Evolutionary conservation across 2,888 invertebrate genomes (phyloP).

Genomic region (Polyommatus icarus): DNA sequence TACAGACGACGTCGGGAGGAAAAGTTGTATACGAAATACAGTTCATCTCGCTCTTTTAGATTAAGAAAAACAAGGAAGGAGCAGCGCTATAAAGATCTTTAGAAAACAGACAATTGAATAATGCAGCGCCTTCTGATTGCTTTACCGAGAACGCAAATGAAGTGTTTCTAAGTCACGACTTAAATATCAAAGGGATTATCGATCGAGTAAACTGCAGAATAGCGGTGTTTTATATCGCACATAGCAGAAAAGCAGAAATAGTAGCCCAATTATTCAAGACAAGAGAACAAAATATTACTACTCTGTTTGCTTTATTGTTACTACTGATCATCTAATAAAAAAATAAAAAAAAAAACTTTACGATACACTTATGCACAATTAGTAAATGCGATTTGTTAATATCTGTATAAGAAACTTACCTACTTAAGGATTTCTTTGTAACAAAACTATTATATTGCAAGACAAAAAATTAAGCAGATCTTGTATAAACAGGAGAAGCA

Average conservation of each 20-base stretch:
- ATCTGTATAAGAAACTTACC: not conserved
- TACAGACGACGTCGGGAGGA: constrained; percentile 51
- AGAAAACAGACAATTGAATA: constrained; percentile 47
- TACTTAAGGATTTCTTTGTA: not conserved
- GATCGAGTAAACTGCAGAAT: not conserved
- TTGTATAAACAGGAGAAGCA: constrained; percentile 25
- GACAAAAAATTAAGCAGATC: constrained; percentile 15
- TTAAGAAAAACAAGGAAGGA: constrained; percentile 33
- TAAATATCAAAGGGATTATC: constrained; percentile 13
- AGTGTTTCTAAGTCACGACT: constrained; percentile 41
- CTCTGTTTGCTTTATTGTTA: too few relatives aligned
- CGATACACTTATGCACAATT: not conserved
- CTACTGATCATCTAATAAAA: too few relatives aligned
- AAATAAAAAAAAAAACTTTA: not conserved
- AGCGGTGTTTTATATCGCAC: not conserved
- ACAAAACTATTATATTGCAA: constrained; percentile 10
- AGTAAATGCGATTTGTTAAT: not conserved
- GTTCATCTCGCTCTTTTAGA: constrained; percentile 36
- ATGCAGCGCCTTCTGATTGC: constrained; percentile 53
- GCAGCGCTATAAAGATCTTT: constrained; percentile 43
- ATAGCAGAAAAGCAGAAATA: too few relatives aligned
- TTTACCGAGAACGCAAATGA: constrained; percentile 47
- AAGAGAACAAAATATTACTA: not conserved
- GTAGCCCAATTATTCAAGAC: too few relatives aligned
- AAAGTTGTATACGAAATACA: constrained; percentile 46